phyloP scores from a whole-genome alignment of 2,113 vertebrate species.

The Nothobranchius furzeri region DNA sequence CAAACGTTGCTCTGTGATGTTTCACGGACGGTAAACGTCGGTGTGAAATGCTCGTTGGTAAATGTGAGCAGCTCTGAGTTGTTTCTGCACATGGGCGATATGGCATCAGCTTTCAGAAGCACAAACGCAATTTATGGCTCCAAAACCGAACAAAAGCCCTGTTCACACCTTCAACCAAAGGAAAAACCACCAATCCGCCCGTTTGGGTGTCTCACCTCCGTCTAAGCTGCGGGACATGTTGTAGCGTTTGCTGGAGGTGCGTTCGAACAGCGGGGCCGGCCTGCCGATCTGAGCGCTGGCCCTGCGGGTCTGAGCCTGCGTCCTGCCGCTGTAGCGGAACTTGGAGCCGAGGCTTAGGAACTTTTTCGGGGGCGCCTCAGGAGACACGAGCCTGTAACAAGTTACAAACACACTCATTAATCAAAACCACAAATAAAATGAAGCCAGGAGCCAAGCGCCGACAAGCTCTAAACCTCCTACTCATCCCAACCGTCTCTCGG shows the following conservation, averaged over 20 bases:
- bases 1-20: not conserved
- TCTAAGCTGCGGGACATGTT: conserved; percentile 96
- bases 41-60: no score
- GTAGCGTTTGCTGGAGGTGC: conserved; percentile 92
- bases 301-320: conserved; percentile 91
- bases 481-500: conserved; percentile 25
- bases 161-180: conserved; percentile 5
- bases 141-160: conserved; percentile 2
- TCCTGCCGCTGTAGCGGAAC: conserved; percentile 96
- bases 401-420: conserved; percentile 32
- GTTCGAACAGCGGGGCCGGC: conserved; percentile 90
- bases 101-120: conserved; percentile 3
- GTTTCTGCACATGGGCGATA: not conserved
- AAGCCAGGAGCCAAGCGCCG: not conserved
- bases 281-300: conserved; percentile 93
- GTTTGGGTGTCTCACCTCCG: conserved; percentile 78
- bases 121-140: conserved; percentile 4
- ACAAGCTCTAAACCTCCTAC: not conserved
- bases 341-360: conserved; percentile 96
- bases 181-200: not conserved
- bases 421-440: conserved; percentile 32
- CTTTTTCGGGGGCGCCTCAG: conserved; percentile 95
- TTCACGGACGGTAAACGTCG: not conserved
- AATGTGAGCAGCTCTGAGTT: not conserved
- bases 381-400: conserved; percentile 86